A percentile compares a stretch with the other conserved stretches of the same genome.
Conservation (phyloP, 2,888 invertebrate species). For the Metacarcinus magister region DNA sequence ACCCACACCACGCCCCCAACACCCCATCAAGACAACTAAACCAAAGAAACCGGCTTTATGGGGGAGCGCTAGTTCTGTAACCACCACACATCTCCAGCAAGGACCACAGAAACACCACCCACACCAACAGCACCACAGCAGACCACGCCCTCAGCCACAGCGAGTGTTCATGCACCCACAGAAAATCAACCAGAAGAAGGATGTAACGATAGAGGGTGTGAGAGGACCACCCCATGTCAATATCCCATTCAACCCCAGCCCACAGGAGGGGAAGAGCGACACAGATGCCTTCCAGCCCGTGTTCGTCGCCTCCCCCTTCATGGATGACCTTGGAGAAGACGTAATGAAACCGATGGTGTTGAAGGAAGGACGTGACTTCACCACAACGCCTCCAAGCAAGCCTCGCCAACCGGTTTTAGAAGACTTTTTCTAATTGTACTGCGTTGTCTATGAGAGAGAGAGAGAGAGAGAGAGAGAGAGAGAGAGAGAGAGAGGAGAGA, state of each 20-base stretch:
- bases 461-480: too few species aligned
- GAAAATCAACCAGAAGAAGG: not conserved
- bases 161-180: not conserved
- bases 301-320: constrained; percentile 76
- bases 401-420: constrained; percentile 55
- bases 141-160: not conserved
- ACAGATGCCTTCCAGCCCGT: constrained; percentile 80
- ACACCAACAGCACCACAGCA: constrained; percentile 16
- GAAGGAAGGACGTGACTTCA: not conserved
- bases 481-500: too few species aligned
- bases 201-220: not conserved
- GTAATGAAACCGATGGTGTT: constrained; percentile 77
- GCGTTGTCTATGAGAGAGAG: not conserved
- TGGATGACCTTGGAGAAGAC: constrained; percentile 76
- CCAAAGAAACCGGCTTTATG: not conserved
- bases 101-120: not conserved
- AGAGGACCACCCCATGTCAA: not conserved
- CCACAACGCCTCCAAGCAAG: constrained; percentile 20
- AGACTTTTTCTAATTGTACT: constrained; percentile 71
- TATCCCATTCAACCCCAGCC: constrained; percentile 78
- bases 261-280: constrained; percentile 75
- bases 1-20: not conserved
- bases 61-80: not conserved
- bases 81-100: not conserved
- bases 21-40: constrained; percentile 52